These are phyloP conservation scores for Cherax destructor DNA, from an alignment of 1,140 invertebrate genomes.

Conservation along the genomic window DNA sequence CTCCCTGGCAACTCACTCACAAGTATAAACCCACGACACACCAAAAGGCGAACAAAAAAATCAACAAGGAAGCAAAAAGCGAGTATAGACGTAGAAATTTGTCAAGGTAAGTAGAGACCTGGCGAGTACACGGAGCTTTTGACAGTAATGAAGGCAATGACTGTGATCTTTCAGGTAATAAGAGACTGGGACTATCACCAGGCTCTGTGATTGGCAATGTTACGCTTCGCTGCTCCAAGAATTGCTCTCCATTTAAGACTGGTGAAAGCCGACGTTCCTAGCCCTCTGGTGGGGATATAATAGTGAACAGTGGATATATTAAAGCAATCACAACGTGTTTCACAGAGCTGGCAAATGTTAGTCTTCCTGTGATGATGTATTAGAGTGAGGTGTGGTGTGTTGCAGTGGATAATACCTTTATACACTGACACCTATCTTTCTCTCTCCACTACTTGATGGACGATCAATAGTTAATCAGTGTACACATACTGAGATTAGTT, in stretches of 20 bases:
- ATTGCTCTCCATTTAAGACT: neutral
- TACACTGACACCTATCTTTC: no score
- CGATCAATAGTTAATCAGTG: no score
- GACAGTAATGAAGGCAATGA: slow-evolving; percentile 11
- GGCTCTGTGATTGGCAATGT: neutral
- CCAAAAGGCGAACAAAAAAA: neutral
- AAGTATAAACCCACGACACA: no score
- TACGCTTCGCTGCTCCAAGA: neutral
- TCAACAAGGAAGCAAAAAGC: neutral
- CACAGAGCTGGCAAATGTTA: no score
- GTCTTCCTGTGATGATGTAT: no score
- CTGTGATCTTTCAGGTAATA: slow-evolving; percentile 14
- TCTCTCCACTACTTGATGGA: no score
- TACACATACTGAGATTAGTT: no score
- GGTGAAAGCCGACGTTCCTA: neutral
- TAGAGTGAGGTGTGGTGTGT: no score
- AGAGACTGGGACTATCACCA: neutral
- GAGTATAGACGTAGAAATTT: neutral
- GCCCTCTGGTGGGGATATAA: neutral
- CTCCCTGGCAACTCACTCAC: no score
- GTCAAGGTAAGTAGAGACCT: neutral
- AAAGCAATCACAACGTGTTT: no score
- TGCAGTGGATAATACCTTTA: no score
- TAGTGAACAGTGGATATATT: neutral
- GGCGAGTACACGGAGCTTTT: neutral